Evolutionary conservation across 2,113 vertebrate genomes (phyloP).

Genomic region (Columba janthina): DNA sequence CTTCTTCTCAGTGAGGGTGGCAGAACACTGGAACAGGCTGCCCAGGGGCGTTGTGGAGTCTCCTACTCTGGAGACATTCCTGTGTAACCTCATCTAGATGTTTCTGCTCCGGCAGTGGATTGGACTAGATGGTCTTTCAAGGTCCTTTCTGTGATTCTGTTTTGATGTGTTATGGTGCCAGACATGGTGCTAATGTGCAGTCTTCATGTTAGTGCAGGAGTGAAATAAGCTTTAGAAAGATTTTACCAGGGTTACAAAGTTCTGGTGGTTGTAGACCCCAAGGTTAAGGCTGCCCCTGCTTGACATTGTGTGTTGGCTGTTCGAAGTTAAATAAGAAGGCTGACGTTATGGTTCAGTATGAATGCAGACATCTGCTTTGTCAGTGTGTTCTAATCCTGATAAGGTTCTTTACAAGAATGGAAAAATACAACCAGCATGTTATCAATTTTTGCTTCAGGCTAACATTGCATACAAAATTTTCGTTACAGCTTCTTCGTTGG

Average conservation of each 20-base stretch:
- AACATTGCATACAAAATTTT: not conserved
- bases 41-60: no score
- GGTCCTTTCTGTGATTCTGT: not conserved
- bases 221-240: not conserved
- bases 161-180: not conserved
- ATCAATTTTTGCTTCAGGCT: not conserved
- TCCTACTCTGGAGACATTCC: no score
- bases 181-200: rapidly evolving
- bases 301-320: not conserved
- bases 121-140: no score
- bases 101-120: no score
- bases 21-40: no score
- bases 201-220: not conserved
- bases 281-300: not conserved
- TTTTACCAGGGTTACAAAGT: not conserved
- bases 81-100: no score
- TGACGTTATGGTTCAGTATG: not conserved
- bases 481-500: not conserved
- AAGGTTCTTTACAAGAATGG: not conserved
- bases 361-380: not conserved
- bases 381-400: not conserved
- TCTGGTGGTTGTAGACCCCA: not conserved
- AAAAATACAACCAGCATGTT: not conserved
- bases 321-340: not conserved
- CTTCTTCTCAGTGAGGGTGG: no score